Base-by-base conservation (phyloP, 1,140 invertebrate species). In the Asobara japonica region DNA sequence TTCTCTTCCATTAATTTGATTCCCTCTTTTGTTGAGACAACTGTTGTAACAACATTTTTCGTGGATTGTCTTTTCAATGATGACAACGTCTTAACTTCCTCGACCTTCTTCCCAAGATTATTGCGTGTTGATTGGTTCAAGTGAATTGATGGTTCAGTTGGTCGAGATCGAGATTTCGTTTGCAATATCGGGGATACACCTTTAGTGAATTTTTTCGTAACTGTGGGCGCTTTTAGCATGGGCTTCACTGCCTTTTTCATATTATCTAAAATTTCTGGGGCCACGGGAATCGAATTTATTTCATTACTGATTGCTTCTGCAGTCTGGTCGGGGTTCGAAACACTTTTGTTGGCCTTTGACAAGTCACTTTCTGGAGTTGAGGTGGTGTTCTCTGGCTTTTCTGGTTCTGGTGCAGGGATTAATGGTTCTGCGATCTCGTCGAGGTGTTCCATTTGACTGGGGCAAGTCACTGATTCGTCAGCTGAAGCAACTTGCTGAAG, bases 1-100 rank as follows among this genome's bases (percentile, higher is more conserved):
- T 48, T 45, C 10, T 70, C 69, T 30, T 64, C 69, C 30, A 45
- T 70, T 0, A 70, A 6, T 20, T 41, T 7, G 27, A 61, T 61
- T 0, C 67, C 67, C 8, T 70, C 69, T 0, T 25, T 27, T 18
- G 56, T 45, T 11, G 33, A 56, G 3, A 30, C 33, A 64, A 70
- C 38, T 16, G 69, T 70, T 45, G 38, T 45, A 2, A 70, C 22
- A 13, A 70, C 25, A 16, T 61, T 36, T 27, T 48, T 69, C 10
- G 8, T 6, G 6, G 67, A 4, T 56, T 20, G 27, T 41, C 36
- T 60, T n/a, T 56, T 56, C 20, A 25, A 27, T 3, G 51, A 56
- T 56, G 51, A 56, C 13, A 22, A 56, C 25, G 6, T 56, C 22
- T 11, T 1, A 8, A 20, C 51, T 56, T 18, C 3, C 1, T 3